These are phyloP conservation scores for Diadromus collaris DNA, from an alignment of 2,888 invertebrate species.

Conservation along the genomic window DNA sequence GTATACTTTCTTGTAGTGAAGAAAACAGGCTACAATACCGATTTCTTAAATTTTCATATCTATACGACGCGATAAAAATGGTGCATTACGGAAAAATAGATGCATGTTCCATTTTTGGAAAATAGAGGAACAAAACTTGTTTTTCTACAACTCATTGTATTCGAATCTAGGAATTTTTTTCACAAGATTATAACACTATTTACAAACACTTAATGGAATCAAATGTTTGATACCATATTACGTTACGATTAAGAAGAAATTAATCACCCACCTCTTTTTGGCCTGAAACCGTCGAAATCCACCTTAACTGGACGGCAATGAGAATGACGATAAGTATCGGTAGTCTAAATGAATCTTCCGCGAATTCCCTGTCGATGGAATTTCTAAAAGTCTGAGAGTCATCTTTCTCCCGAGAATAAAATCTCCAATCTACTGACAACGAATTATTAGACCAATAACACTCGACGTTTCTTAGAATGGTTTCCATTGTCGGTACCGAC, in stretches of 20 bases:
- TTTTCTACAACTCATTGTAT: neutral
- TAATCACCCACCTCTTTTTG: neutral
- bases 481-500: conserved; percentile 34
- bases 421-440: neutral
- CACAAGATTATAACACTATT: neutral
- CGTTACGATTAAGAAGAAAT: neutral
- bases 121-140: neutral
- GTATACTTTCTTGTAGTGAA: neutral
- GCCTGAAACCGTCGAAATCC: neutral
- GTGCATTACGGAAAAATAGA: neutral
- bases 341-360: neutral
- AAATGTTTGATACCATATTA: neutral
- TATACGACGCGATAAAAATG: neutral
- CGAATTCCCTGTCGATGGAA: neutral
- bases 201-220: neutral
- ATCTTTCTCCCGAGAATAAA: conserved; percentile 1
- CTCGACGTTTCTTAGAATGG: conserved; percentile 41
- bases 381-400: conserved; percentile 13
- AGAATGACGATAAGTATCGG: neutral
- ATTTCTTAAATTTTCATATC: neutral
- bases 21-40: neutral
- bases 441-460: conserved; percentile 31
- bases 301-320: neutral
- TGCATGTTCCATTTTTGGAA: neutral
- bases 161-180: neutral